phyloP scores from a whole-genome alignment of 2,113 vertebrate genomes.

The Ginglymostoma cirratum region DNA sequence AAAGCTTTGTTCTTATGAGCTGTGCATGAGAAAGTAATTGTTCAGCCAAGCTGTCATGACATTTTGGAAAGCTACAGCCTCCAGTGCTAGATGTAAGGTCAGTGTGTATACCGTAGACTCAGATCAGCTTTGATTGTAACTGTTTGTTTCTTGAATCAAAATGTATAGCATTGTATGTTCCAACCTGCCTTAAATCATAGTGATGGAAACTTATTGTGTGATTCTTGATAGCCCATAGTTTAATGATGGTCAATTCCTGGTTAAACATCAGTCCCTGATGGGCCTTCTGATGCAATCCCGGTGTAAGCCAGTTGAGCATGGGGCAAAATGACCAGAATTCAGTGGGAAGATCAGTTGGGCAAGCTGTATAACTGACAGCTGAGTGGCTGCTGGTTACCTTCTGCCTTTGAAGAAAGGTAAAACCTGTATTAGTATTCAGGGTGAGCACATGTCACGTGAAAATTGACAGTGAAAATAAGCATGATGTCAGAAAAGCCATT shows the following conservation, averaged over 20 bases:
- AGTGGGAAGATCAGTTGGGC: background rate
- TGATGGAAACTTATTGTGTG: background rate
- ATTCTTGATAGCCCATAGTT: background rate
- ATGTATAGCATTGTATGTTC: background rate
- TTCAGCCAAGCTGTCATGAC: constrained; percentile 30
- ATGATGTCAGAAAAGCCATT: background rate
- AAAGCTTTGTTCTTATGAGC: constrained; percentile 30
- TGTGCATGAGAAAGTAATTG: constrained; percentile 20
- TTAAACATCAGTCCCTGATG: background rate
- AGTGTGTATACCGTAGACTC: background rate
- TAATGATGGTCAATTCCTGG: background rate
- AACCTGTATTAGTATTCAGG: background rate
- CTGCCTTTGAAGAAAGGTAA: background rate
- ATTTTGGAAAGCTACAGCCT: constrained; percentile 28
- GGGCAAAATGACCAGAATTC: background rate
- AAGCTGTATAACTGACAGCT: background rate
- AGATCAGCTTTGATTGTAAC: constrained; percentile 7
- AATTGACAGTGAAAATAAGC: background rate
- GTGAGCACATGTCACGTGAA: background rate
- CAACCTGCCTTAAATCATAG: background rate
- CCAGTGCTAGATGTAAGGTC: constrained; percentile 4
- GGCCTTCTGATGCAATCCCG: background rate
- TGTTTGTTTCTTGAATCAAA: background rate
- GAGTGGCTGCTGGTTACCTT: background rate
- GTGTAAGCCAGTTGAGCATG: background rate